Percentiles rank a stretch among this genome's conserved stretches.
These are phyloP conservation scores for Cephalopachus bancanus DNA, from an alignment of 2,797 vertebrate genomes.

Conservation along the genomic window DNA sequence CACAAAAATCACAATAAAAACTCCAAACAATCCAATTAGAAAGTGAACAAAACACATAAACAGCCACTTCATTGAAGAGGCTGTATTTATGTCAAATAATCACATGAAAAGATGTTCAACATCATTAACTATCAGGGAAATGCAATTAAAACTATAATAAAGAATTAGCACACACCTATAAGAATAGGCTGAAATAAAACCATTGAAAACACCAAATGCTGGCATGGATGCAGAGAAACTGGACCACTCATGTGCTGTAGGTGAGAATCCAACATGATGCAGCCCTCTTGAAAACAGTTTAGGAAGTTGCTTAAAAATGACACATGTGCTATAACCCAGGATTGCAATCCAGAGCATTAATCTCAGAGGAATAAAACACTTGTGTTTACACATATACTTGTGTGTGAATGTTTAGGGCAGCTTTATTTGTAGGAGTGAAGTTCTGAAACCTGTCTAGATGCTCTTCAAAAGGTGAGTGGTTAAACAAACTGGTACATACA, in stretches of 20 bases:
- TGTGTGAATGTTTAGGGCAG: not conserved
- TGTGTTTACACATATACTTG: not conserved
- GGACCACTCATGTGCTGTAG: not conserved
- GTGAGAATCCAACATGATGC: not conserved
- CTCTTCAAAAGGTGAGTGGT: not conserved
- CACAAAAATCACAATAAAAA: not conserved
- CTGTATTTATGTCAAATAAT: not conserved
- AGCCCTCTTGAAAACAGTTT: constrained; percentile 7
- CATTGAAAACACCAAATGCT: not conserved
- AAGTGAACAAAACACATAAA: constrained; percentile 14
- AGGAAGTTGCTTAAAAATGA: not conserved
- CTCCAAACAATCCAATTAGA: not conserved
- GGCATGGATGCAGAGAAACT: not conserved
- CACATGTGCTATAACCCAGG: not conserved
- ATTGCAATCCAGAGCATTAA: not conserved
- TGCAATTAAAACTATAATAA: not conserved
- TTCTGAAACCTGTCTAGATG: not conserved
- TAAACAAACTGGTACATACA: not conserved
- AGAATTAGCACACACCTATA: not conserved
- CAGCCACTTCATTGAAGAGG: not conserved
- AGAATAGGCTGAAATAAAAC: not conserved
- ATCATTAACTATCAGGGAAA: not conserved
- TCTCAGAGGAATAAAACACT: not conserved
- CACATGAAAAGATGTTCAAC: not conserved
- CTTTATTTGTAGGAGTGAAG: not conserved